Evolutionary conservation across 2,797 vertebrate genomes (phyloP), one percentile per base, ranked within the genome.

Genomic region (Schizopygopsis pylzovi): DNA sequence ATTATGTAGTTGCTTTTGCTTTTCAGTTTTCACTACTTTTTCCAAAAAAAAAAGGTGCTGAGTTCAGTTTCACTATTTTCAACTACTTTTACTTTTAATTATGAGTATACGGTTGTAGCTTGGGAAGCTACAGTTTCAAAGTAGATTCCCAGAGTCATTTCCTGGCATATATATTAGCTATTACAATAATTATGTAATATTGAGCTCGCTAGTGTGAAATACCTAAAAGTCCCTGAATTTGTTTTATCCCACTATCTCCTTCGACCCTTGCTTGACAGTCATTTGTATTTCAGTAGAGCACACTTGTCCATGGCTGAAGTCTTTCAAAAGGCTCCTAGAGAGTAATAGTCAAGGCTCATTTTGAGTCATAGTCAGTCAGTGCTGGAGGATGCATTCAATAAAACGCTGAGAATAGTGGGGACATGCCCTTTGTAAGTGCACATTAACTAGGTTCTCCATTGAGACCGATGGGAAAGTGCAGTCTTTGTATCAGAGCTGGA

Each of bases 361-460:
- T n/a, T 83, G 71, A 76, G 41, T 47, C 22, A 71, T 25, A 56
- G 67, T 72, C 18, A n/a, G n/a, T 33, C 20, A 18, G 11, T 6
- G 41, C 56, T 83, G 20, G 37, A 47, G 43, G 43, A 33, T 73
- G 18, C 65, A 47, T 76, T 76, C 16, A 75, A 75, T 73, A 37
- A 63, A 75, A 61, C n/a, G 0, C 10, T 49, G 20, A 65, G 68
- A 76, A 76, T 49, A 61, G 70, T 16, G 25, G 25, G 47, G 33
- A 37, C 49, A 82, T 81, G 83, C 65, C 56, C 59, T 63, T 59
- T 45, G 41, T 80, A 56, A 87, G 22, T 47, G 39, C 15, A 28
- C 45, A 82, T 85, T 84, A 81, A 63, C 71, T 63, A 70, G 75
- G 25, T 47, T 63, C 45, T 56, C 73, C 4, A 11, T 6, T 77